A percentile compares a stretch with the other conserved stretches of the same genome.
Evolutionary conservation across 2,113 vertebrate genomes (phyloP).

Genomic region (Phaethon lepturus): DNA sequence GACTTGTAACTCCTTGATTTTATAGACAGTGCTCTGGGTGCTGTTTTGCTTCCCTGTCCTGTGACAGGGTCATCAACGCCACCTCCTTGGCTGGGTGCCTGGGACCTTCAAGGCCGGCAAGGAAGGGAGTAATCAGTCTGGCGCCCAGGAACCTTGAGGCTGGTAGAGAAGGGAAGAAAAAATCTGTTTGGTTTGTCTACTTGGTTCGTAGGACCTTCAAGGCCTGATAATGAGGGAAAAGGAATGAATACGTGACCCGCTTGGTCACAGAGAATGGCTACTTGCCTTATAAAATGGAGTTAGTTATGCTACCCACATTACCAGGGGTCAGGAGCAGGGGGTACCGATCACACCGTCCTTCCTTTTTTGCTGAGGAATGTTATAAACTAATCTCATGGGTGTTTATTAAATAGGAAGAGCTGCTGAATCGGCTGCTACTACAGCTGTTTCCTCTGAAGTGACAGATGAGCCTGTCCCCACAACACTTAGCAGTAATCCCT

Average conservation of each 20-base stretch:
- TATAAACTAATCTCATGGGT: not conserved
- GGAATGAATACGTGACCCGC: fast-evolving
- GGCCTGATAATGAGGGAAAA: not conserved
- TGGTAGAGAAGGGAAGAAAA: not conserved
- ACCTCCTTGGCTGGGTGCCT: not conserved
- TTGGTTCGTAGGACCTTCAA: not conserved
- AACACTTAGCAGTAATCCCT: not conserved
- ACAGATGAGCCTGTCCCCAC: not conserved
- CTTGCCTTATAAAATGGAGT: not conserved
- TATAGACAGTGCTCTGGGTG: not conserved
- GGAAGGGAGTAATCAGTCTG: not conserved
- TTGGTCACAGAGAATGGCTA: not conserved
- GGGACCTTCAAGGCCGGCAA: not conserved
- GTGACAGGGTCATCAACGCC: not conserved
- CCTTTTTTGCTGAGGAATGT: not conserved
- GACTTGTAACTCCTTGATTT: not conserved
- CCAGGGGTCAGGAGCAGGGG: not conserved
- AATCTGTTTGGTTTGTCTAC: not conserved
- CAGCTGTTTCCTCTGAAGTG: not conserved
- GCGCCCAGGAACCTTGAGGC: not conserved
- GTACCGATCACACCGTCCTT: not conserved
- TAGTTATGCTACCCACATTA: not conserved
- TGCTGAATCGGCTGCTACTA: not conserved
- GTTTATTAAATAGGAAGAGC: not conserved
- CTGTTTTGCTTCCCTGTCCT: not conserved